Percentiles rank a stretch among this genome's conserved stretches.
Evolutionary conservation across 2,888 invertebrate genomes (phyloP).

Genomic region (Tenthredo amoena): DNA sequence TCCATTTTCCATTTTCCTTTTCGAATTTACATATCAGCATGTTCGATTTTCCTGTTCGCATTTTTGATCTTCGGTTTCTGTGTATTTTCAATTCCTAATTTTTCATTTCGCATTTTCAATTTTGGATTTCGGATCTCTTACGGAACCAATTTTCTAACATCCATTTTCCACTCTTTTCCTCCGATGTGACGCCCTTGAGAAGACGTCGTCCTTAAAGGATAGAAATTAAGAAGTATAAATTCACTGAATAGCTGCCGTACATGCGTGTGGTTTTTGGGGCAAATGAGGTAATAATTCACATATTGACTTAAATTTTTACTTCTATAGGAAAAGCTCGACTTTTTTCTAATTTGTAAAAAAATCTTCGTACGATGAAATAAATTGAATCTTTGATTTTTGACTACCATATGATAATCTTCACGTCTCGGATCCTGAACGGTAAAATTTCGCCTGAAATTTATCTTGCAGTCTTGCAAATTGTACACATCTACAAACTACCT

Average conservation of each 20-base stretch:
- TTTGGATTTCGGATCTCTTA: too few relatives aligned
- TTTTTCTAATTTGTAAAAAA: too few relatives aligned
- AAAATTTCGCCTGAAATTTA: neutral
- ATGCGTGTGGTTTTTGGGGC: neutral
- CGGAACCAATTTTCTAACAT: neutral
- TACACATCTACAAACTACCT: neutral
- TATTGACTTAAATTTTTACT: neutral
- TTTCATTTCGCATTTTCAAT: neutral
- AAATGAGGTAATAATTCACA: neutral
- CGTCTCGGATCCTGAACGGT: neutral
- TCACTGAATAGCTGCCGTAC: neutral
- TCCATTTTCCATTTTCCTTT: neutral
- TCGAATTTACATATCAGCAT: too few relatives aligned
- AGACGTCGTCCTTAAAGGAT: neutral
- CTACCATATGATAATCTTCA: too few relatives aligned
- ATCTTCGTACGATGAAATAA: too few relatives aligned
- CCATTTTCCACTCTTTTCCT: neutral
- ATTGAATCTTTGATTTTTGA: too few relatives aligned
- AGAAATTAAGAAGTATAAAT: slow-evolving; percentile 30
- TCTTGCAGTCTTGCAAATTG: neutral
- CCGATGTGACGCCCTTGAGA: neutral
- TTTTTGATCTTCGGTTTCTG: neutral
- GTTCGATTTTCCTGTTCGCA: neutral
- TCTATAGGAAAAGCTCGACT: too few relatives aligned
- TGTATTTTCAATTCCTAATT: neutral